Conservation (phyloP, 2,888 invertebrate genomes). For the Drosophila bunnanda region DNA sequence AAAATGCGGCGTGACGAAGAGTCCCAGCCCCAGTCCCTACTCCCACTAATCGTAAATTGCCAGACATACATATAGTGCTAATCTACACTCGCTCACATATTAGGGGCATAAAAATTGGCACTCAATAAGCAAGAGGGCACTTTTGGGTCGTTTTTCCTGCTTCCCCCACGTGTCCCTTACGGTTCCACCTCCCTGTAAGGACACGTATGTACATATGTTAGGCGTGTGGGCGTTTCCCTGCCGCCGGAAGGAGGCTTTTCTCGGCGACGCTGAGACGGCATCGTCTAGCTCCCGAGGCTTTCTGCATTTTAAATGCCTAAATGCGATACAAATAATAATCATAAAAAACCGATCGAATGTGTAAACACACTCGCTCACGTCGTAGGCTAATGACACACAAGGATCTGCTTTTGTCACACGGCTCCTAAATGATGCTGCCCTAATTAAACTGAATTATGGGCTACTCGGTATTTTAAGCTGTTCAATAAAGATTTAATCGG, state of each 20-base stretch:
- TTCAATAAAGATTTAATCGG: constrained; percentile 1
- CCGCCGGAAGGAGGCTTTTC: constrained; percentile 23
- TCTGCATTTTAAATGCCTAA: constrained; percentile 61
- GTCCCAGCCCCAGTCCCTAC: constrained; percentile 27
- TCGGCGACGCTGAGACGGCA: constrained; percentile 50
- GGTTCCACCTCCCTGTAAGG: constrained; percentile 4
- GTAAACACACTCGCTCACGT: constrained; percentile 1
- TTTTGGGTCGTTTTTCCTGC: constrained; percentile 49
- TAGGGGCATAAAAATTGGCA: constrained; percentile 74
- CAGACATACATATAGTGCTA: constrained; percentile 45
- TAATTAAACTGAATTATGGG: constrained; percentile 13
- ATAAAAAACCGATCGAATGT: constrained; percentile 20
- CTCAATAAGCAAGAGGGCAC: constrained; percentile 70
- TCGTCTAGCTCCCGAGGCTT: constrained; percentile 23
- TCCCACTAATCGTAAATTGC: constrained; percentile 69
- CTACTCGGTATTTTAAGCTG: background rate
- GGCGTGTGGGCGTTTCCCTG: constrained; percentile 35
- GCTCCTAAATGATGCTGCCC: background rate
- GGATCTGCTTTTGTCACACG: constrained; percentile 2
- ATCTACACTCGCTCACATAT: constrained; percentile 56
- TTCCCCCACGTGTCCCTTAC: background rate
- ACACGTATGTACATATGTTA: constrained; percentile 33
- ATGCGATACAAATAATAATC: constrained; percentile 45
- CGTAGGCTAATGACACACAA: constrained; percentile 6
- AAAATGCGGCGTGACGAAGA: constrained; percentile 30